Base-by-base conservation (phyloP, 1,140 invertebrate genomes). In the Tenebrio molitor region DNA sequence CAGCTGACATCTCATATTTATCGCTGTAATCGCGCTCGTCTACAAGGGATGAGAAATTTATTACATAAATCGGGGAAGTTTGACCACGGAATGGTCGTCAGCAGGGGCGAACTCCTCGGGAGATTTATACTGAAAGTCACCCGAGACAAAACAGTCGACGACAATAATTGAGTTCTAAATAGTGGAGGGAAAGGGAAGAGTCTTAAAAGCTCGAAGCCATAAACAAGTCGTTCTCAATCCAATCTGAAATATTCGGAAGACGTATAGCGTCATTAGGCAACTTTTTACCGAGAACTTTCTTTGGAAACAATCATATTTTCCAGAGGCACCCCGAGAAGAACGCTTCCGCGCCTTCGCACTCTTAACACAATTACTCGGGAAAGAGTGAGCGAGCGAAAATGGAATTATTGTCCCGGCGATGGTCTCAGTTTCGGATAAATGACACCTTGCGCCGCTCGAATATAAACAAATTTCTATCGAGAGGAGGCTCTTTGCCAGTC, bases 281-380 rank as follows among this genome's bases (percentile, higher is more conserved):
- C 41, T 68, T 68, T 50, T 68, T 44, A 25, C 29, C 23, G 36
- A 44, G 29, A 50, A 58, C 21, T 58, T 58, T 58, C 50, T 58
- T 58, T 15, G 50, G 23, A 58, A 58, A 68, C 66, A 68, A 68
- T 68, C 66, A 68, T 68, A 68, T 68, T 68, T 68, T 68, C 66
- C 21, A 33, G 15, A 15, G 50, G 23, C 50, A 58, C 23, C 50
- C 10, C 44, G 44, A 44, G n/a, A 15, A 21, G 21, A 15, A 58
- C 14, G 23, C 29, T 58, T 58, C 50, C 50, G 50, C 50, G 50
- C 50, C 23, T 58, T 58, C 23, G 50, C 50, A 58, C 50, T 58
- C 12, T 58, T 58, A 58, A 58, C 50, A 58, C 50, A 58, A 58
- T 58, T 58, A 58, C 50, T 50, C 44, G 2, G 12, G 50, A 23